Base-by-base conservation (phyloP, 2,113 vertebrate genomes). In the Carassius auratus region DNA sequence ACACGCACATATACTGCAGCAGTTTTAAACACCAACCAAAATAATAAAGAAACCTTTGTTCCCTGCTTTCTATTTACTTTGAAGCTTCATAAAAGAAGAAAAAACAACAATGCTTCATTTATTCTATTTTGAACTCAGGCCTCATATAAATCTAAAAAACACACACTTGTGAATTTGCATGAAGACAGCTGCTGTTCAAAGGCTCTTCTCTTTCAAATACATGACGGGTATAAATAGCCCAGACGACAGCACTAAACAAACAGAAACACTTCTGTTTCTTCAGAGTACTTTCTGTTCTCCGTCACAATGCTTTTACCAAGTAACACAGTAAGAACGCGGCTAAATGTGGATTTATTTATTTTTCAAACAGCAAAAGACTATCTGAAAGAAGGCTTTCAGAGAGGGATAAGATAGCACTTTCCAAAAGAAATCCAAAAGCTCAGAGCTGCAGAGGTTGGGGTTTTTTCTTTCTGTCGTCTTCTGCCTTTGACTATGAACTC, bases 21-120 rank as follows among this genome's bases (percentile, higher is more conserved):
- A 91, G 89, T 88, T 90, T 89, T 93, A 90, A 90, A 90, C 87
- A 89, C 90, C 90, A 89, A 61, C 89, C 88, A 92, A 94, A 94
- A 92, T 91, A 94, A 94, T 92, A 95, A 95, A 94, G 93, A 91
- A 92, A 90, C 93, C 93, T 95, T 94, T 95, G 94, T 95, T 95
- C 93, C 85, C 89, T 90, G 80, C 48, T 83, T 92, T 93, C 92
- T 87, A 82, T 82, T 82, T 82, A 94, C 94, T 95, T 95, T 95
- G 94, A 95, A 95, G 94, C 93, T 94, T 92, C 94, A 92, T 89
- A 91, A 91, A 93, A 92, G 86, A 90, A 87, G 89, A 91, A 84
- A 71, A 92, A 94, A 92, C 90, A 95, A 94, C 94, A 95, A 94
- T 90, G 90, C 91, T 94, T 94, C 92, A 93, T 94, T 95, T 95